A percentile compares a stretch with the other conserved stretches of the same genome.
phyloP scores from a whole-genome alignment of 2,888 invertebrate genomes.

The Tenthredo mesomela region DNA sequence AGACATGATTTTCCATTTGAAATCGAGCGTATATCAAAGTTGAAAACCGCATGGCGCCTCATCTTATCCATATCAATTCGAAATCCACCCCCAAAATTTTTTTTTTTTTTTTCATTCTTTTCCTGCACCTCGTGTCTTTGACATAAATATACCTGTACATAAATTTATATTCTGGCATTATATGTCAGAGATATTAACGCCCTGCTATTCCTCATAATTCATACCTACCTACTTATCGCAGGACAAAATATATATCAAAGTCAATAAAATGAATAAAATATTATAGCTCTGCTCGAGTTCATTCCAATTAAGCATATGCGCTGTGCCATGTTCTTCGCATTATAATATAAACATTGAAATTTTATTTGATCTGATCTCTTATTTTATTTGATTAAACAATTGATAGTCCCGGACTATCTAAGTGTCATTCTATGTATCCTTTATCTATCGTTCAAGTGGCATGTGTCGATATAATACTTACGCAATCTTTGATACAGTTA shows the following conservation, averaged over 20 bases:
- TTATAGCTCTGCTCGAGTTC: background rate
- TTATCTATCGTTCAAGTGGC: constrained; percentile 59
- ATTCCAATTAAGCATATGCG: constrained; percentile 44
- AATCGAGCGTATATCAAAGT: constrained; percentile 76
- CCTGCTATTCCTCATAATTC: no score
- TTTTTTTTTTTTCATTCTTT: background rate
- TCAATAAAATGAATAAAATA: background rate
- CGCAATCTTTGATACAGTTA: constrained; percentile 43
- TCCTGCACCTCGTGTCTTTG: constrained; percentile 46
- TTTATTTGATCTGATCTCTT: background rate
- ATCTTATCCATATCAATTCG: constrained; percentile 75
- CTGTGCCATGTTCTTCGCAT: constrained; percentile 18
- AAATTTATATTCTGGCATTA: background rate
- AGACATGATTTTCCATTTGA: constrained; percentile 76
- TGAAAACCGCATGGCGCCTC: constrained; percentile 55
- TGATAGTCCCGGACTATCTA: constrained; percentile 42
- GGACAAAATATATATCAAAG: constrained; percentile 37
- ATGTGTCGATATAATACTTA: constrained; percentile 47
- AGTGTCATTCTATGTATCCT: constrained; percentile 63
- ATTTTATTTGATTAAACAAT: constrained; percentile 56
- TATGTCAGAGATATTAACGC: background rate
- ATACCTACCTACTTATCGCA: background rate
- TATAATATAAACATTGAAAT: constrained; percentile 32
- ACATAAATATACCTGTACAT: constrained; percentile 15
- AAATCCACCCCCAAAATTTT: constrained; percentile 8